Evolutionary conservation across 2,888 invertebrate species (phyloP).

Genomic region (Tholera decimalis): DNA sequence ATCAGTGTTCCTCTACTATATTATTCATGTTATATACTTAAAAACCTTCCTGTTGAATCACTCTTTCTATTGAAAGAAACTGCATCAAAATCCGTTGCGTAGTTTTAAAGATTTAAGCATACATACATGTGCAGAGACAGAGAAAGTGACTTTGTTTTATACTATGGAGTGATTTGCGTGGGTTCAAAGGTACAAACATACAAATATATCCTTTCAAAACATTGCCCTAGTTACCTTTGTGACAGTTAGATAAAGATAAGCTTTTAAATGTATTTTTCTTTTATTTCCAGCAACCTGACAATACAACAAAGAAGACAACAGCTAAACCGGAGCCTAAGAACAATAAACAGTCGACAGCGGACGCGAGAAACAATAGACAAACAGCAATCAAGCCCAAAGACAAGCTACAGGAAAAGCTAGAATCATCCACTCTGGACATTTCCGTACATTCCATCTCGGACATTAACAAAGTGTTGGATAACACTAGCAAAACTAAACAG

Average conservation of each 20-base stretch:
- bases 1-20: too few species aligned
- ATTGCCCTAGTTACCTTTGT: too few species aligned
- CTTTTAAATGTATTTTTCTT: background rate
- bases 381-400: background rate
- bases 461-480: conserved; percentile 80
- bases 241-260: background rate
- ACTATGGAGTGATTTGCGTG: too few species aligned
- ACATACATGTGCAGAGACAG: too few species aligned
- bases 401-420: conserved; percentile 67
- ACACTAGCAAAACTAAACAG: conserved; percentile 74
- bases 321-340: conserved; percentile 59
- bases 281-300: conserved; percentile 74
- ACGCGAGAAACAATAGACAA: conserved; percentile 65
- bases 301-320: conserved; percentile 67
- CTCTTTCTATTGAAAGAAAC: too few species aligned
- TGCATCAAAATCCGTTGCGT: too few species aligned
- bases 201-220: too few species aligned
- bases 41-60: too few species aligned
- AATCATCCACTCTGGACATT: conserved; percentile 83
- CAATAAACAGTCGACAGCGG: conserved; percentile 55
- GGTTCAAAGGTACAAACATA: too few species aligned
- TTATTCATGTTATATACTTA: too few species aligned
- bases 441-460: conserved; percentile 87
- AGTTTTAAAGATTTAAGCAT: too few species aligned
- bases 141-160: too few species aligned